A percentile compares a stretch with the other conserved stretches of the same genome.
Evolutionary conservation across 2,113 vertebrate genomes (phyloP).

Genomic region (Clarias gariepinus): DNA sequence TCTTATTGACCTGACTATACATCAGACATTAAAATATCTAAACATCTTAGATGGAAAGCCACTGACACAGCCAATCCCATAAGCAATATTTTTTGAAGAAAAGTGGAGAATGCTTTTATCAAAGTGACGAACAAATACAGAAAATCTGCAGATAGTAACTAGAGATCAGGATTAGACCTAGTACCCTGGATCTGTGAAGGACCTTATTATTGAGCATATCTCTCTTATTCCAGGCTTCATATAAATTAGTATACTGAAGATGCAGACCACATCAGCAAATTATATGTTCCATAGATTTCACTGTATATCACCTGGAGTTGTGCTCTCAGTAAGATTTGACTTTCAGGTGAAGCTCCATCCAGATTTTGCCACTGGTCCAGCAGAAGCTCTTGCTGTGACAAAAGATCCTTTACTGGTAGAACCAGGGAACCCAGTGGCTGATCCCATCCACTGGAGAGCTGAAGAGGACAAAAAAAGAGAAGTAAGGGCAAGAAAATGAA

Average conservation of each 20-base stretch:
- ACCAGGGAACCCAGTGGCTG: constrained; percentile 78
- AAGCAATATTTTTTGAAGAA: neutral
- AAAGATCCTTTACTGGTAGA: constrained; percentile 77
- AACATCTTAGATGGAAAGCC: neutral
- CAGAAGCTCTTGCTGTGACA: constrained; percentile 71
- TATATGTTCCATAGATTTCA: neutral
- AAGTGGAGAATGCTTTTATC: too few relatives aligned
- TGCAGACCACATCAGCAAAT: neutral
- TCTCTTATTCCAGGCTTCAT: neutral
- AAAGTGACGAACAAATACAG: neutral
- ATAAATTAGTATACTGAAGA: neutral
- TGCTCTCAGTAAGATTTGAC: constrained; percentile 81
- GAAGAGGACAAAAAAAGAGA: neutral
- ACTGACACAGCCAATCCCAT: neutral
- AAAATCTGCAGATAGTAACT: neutral
- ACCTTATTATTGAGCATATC: neutral
- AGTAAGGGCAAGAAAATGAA: neutral
- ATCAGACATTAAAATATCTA: neutral
- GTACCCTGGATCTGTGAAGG: neutral
- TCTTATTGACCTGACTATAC: neutral
- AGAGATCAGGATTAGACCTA: neutral
- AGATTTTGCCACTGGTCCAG: constrained; percentile 82
- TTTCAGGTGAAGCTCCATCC: constrained; percentile 67
- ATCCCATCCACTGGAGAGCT: constrained; percentile 75
- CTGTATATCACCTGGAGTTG: constrained; percentile 79